Evolutionary conservation across 2,888 invertebrate genomes (phyloP), one percentile per base, ranked within the genome.

Genomic region (Eremobia ochroleuca): DNA sequence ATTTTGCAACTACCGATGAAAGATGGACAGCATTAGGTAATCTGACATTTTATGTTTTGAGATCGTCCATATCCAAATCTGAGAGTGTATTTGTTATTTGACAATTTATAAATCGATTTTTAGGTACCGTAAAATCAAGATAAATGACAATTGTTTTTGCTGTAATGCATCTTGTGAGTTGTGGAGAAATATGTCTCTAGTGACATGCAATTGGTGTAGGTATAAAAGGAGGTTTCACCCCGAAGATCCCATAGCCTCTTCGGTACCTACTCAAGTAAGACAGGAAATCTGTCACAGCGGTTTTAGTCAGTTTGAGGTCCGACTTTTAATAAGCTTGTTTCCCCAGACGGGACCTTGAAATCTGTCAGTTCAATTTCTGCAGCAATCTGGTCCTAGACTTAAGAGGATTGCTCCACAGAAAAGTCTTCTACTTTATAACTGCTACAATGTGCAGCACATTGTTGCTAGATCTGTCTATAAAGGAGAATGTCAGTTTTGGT

Each of bases 1-100:
- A 76, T 85, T 75, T 80, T 73, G 81, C 66, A 87, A 88, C 46
- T 18, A 52, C 59, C 73, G 28, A 72, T 79, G 61, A 76, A 74
- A 82, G 75, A 87, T 77, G 73, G 34, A 15, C 25, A 65, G 25
- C 37, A 40, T 80, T 73, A 46, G 21, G 69, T 72, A 80, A 80
- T 64, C 15, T n/a, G 15, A 73, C 71, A 74, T 79, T 80, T 61
- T 72, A 72, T 9, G 31, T 58, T 28, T 73, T 31, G 34, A 76
- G 68, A 49, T 71, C 67, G 15, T 58, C 59, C 13, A 9, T 37
- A 34, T 71, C 1, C 43, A 52, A 25, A 66, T 76, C 18, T 28
- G 6, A 11, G 5, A 43, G 34, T 34, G 6, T 75, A 31, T 31
- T 75, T 72, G 1, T 52, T 52, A 18, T 28, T 40, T 55, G 18